Evolutionary conservation across 2,113 vertebrate species (phyloP).

Genomic region (Etia nguti): DNA sequence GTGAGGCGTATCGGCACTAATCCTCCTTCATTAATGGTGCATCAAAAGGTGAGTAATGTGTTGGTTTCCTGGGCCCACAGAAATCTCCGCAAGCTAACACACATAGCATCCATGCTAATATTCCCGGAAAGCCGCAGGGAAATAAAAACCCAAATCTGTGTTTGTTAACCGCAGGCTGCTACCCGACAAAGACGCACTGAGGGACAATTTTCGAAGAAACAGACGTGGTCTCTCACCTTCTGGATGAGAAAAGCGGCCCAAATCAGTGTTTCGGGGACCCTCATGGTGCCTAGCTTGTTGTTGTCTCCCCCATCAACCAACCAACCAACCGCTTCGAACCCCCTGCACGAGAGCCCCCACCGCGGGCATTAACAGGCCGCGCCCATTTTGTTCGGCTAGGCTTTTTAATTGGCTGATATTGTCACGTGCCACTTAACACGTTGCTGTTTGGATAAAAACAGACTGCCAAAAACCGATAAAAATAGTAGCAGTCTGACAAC

Average conservation of each 20-base stretch:
- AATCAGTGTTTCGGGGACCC: slow-evolving; percentile 55
- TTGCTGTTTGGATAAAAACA: slow-evolving; percentile 20
- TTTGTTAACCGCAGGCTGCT: background rate
- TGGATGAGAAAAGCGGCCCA: slow-evolving; percentile 65
- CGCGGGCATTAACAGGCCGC: slow-evolving; percentile 43
- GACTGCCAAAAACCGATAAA: slow-evolving; percentile 4
- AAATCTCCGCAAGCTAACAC: slow-evolving; percentile 56
- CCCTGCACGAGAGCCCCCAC: slow-evolving; percentile 1
- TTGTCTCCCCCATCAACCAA: slow-evolving; percentile 47
- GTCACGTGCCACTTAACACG: background rate
- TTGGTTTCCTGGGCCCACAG: slow-evolving; percentile 20
- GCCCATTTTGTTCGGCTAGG: background rate
- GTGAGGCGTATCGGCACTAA: background rate
- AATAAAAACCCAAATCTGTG: background rate
- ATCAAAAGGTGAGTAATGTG: background rate
- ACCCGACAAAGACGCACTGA: background rate
- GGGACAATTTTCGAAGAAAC: background rate
- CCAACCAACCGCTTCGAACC: background rate
- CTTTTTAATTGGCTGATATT: slow-evolving; percentile 38
- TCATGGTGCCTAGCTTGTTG: slow-evolving; percentile 65
- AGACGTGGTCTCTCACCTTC: slow-evolving; percentile 54
- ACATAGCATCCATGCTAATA: slow-evolving; percentile 45
- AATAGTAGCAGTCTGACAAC: background rate
- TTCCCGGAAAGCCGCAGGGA: background rate
- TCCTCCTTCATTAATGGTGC: background rate